phyloP scores from a whole-genome alignment of 1,140 invertebrate species.

The Pseudomyrmex dendroicus region DNA sequence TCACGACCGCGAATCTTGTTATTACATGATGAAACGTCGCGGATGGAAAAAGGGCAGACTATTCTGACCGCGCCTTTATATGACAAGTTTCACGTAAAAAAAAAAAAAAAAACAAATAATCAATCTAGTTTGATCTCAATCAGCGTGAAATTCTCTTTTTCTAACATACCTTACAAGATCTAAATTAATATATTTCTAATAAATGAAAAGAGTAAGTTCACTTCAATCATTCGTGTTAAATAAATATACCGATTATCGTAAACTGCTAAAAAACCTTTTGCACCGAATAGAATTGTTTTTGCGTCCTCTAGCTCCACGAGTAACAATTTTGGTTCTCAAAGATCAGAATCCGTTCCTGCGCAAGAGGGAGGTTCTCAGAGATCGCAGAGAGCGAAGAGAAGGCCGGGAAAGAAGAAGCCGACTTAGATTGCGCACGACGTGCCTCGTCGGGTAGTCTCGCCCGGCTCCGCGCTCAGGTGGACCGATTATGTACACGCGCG shows the following conservation, averaged over 20 bases:
- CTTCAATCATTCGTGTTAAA: too few species aligned
- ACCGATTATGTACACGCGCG: constrained; percentile 23
- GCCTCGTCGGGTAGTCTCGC: constrained; percentile 22
- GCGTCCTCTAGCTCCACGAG: neutral
- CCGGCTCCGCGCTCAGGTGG: constrained; percentile 28
- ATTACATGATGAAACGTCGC: neutral
- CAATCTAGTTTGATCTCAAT: too few species aligned
- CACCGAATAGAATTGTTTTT: neutral
- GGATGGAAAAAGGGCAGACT: constrained; percentile 3
- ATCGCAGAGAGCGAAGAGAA: constrained; percentile 20
- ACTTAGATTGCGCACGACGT: constrained; percentile 58
- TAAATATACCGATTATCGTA: too few species aligned
- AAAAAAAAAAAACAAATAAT: too few species aligned
- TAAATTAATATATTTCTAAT: too few species aligned
- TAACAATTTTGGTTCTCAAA: constrained; percentile 17
- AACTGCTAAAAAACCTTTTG: too few species aligned
- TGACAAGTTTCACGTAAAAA: constrained; percentile 17
- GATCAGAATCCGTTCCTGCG: constrained; percentile 8
- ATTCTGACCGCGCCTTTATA: constrained; percentile 52
- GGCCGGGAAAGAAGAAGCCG: constrained; percentile 24
- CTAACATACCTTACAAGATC: too few species aligned
- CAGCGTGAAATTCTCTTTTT: too few species aligned
- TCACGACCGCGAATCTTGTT: neutral
- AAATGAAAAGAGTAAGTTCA: too few species aligned
- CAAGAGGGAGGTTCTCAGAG: constrained; percentile 9